Evolutionary conservation across 2,797 vertebrate genomes (phyloP).

Genomic region (Catharus ustulatus): DNA sequence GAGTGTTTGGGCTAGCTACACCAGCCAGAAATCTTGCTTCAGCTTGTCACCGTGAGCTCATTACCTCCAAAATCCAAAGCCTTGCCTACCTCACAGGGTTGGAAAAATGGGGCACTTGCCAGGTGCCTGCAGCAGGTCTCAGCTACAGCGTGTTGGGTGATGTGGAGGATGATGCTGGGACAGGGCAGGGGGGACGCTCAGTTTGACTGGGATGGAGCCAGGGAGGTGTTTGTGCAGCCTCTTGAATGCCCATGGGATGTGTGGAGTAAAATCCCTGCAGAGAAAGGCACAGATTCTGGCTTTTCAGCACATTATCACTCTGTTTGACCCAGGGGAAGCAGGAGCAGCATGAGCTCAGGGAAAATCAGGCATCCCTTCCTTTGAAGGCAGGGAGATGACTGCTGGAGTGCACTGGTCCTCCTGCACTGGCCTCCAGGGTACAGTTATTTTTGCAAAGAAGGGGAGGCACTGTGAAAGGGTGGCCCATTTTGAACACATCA

Average conservation of each 20-base stretch:
- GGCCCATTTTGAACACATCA: neutral
- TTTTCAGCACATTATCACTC: neutral
- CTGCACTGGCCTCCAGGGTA: neutral
- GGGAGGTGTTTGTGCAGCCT: neutral
- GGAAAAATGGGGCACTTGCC: neutral
- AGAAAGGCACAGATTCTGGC: neutral
- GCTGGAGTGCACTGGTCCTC: neutral
- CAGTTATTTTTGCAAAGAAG: neutral
- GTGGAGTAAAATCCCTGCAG: neutral
- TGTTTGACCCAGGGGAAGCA: neutral
- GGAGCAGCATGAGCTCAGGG: neutral
- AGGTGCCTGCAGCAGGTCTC: neutral
- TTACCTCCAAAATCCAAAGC: neutral
- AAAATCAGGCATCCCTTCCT: neutral
- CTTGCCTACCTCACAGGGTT: neutral
- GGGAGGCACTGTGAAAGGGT: neutral
- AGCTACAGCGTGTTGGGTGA: neutral
- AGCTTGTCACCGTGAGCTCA: neutral
- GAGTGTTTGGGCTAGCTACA: neutral
- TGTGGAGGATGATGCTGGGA: accelerated
- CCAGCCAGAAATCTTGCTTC: neutral
- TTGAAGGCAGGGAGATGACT: neutral
- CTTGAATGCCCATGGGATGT: neutral
- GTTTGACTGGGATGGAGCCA: neutral
- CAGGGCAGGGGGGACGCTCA: accelerated